Evolutionary conservation across 2,888 invertebrate species (phyloP).

Genomic region (Neoaliturus tenellus): DNA sequence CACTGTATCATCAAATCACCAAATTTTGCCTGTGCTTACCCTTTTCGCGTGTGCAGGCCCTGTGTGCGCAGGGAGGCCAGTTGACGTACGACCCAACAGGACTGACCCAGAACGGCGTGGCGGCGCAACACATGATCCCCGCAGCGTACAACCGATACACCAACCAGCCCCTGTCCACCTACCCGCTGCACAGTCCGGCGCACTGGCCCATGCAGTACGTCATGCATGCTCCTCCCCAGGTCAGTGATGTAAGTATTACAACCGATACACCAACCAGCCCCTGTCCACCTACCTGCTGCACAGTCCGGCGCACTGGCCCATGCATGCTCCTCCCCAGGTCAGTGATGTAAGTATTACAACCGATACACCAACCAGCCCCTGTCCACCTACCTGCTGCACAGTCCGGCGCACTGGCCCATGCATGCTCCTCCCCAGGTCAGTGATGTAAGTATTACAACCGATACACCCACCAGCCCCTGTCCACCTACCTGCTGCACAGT

Average conservation of each 20-base stretch:
- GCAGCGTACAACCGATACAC: slow-evolving; percentile 74
- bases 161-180: slow-evolving; percentile 78
- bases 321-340: slow-evolving; percentile 75
- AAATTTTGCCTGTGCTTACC: no score
- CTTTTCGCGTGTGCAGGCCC: no score
- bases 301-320: slow-evolving; percentile 77
- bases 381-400: slow-evolving; percentile 79
- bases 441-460: slow-evolving; percentile 75
- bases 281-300: slow-evolving; percentile 80
- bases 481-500: slow-evolving; percentile 79
- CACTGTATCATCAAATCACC: no score
- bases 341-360: slow-evolving; percentile 76
- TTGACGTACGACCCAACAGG: slow-evolving; percentile 66
- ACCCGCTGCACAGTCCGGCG: slow-evolving; percentile 77
- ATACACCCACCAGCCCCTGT: slow-evolving; percentile 77
- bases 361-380: slow-evolving; percentile 77
- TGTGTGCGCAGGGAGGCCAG: slow-evolving; percentile 62
- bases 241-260: slow-evolving; percentile 77
- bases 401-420: slow-evolving; percentile 77
- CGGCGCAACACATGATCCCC: slow-evolving; percentile 77
- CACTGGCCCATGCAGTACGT: slow-evolving; percentile 79
- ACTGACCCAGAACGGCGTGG: slow-evolving; percentile 75
- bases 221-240: slow-evolving; percentile 76
- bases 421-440: slow-evolving; percentile 77
- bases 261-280: slow-evolving; percentile 73